Evolutionary conservation across 2,113 vertebrate species (phyloP).

Genomic region (Pimephales promelas): DNA sequence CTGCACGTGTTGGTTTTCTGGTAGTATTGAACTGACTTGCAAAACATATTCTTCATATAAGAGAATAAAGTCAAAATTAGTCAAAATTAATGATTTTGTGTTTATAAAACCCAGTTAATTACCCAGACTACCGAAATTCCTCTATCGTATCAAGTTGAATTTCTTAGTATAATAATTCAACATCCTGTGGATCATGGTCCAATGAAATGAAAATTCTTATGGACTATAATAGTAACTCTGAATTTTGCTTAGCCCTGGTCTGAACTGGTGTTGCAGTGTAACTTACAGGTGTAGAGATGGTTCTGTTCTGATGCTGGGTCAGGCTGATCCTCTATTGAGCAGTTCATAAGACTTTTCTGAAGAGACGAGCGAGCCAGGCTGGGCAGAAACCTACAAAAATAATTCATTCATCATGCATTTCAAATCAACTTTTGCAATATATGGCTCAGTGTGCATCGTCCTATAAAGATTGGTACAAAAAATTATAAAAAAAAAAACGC

Average conservation of each 20-base stretch:
- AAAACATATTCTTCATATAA: too few relatives aligned
- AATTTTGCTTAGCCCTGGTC: not conserved
- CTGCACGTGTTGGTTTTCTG: not conserved
- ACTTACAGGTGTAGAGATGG: conserved; percentile 82
- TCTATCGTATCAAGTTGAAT: not conserved
- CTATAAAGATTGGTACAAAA: too few relatives aligned
- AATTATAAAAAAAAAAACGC: too few relatives aligned
- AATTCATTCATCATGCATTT: not conserved
- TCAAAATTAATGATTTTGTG: too few relatives aligned
- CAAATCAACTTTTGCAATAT: not conserved
- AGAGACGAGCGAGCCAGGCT: conserved; percentile 86
- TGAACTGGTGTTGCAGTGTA: not conserved
- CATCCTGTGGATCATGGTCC: not conserved
- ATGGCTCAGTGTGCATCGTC: too few relatives aligned
- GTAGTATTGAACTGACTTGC: too few relatives aligned
- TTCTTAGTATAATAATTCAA: not conserved
- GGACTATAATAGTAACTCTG: not conserved
- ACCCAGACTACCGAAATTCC: not conserved
- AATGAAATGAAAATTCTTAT: not conserved
- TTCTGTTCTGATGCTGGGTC: conserved; percentile 62
- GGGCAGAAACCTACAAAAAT: conserved; percentile 86
- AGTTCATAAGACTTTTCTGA: conserved; percentile 84
- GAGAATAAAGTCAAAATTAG: too few relatives aligned
- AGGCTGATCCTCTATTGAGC: conserved; percentile 73
- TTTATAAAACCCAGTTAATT: too few relatives aligned